phyloP scores from a whole-genome alignment of 2,113 vertebrate genomes.

The Laticauda laticaudata region DNA sequence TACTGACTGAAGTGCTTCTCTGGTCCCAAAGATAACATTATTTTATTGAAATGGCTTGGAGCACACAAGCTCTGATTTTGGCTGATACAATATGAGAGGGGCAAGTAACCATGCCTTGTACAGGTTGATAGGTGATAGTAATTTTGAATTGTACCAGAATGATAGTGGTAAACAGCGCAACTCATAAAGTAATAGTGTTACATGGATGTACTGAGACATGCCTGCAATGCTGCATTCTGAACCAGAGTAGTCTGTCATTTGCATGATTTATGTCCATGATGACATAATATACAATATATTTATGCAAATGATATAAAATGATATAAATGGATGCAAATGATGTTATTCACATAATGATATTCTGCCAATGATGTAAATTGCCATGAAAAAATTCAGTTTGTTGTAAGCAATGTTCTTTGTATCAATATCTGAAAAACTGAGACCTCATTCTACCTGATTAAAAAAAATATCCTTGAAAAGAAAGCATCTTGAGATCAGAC shows the following conservation, averaged over 20 bases:
- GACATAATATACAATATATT: not conserved
- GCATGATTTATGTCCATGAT: not conserved
- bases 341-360: not conserved
- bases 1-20: not conserved
- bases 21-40: not conserved
- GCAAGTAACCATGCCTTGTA: not conserved
- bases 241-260: not conserved
- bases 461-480: constrained; percentile 5
- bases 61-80: not conserved
- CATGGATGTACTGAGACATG: not conserved
- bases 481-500: not conserved
- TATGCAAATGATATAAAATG: not conserved
- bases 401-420: not conserved
- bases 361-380: not conserved
- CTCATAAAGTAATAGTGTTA: not conserved
- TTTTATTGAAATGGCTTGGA: not conserved
- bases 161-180: not conserved
- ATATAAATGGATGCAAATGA: not conserved
- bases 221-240: not conserved
- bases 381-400: not conserved
- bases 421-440: not conserved
- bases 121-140: not conserved
- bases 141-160: not conserved
- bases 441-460: not conserved
- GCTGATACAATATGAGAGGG: not conserved